phyloP scores from a whole-genome alignment of 1,140 invertebrate species.

The Neodiprion lecontei region DNA sequence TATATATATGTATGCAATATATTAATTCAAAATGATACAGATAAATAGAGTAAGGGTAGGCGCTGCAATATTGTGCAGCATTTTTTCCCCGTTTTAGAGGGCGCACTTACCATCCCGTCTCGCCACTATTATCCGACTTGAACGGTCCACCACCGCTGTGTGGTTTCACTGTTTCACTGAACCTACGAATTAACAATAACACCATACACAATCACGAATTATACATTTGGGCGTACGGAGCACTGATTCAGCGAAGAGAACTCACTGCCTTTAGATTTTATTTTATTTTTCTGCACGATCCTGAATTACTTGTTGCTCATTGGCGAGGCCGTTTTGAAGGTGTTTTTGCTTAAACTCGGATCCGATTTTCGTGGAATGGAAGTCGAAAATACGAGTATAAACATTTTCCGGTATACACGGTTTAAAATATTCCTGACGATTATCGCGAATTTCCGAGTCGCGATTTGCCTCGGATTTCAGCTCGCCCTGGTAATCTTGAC shows the following conservation, averaged over 20 bases:
- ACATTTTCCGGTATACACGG: no score
- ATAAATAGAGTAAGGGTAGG: constrained; percentile 27
- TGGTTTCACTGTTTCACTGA: constrained; percentile 61
- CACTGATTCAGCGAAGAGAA: constrained; percentile 14
- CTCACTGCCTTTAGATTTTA: constrained; percentile 8
- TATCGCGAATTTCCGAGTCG: no score
- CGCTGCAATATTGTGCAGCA: constrained; percentile 31
- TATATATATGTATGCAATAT: neutral
- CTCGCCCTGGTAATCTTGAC: no score
- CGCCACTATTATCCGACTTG: constrained; percentile 59
- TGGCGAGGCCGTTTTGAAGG: no score
- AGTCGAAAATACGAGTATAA: no score
- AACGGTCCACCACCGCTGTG: constrained; percentile 58
- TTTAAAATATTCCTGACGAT: no score
- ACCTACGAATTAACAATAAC: constrained; percentile 59
- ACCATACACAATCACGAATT: constrained; percentile 52
- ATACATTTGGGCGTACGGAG: constrained; percentile 29
- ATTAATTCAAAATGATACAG: constrained; percentile 33
- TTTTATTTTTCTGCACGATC: neutral
- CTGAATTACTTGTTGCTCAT: neutral
- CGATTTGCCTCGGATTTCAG: no score
- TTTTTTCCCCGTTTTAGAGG: constrained; percentile 42
- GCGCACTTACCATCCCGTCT: constrained; percentile 60
- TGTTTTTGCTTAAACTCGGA: no score
- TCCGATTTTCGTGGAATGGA: no score